Base-by-base conservation (phyloP, 2,888 invertebrate genomes). In the Platerodrilus igneus region DNA sequence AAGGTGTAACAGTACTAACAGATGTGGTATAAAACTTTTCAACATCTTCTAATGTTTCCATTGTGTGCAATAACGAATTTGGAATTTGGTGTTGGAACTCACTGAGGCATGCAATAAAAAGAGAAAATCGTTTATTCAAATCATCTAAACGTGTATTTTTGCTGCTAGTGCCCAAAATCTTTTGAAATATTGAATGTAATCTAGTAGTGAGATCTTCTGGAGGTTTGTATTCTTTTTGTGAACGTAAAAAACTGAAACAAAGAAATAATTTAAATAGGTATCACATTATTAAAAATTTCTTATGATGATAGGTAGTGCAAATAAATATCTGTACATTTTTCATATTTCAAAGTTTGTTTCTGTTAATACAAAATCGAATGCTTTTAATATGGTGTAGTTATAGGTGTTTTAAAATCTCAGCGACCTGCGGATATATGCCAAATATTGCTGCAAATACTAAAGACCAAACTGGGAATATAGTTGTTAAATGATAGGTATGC, bases 31-130 rank as follows among this genome's bases (percentile, higher is more conserved):
- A 93, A 65, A 86, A 92, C 2, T 74, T 58, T 35, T 72, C 69
- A 1, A 91, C 70, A 60, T 90, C 85, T 44, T 73, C 83, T 79
- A 91, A 73, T 31, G 79, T 83, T 54, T 77, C 75, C 43, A 95
- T 79, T 29, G 76, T 74, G 57, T 82, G 78, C n/a, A 95, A 67
- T 32, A 82, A 65, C 0, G 89, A 88, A 71, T 89, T 94, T 0
- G 93, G 90, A 7, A 95, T 77, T 45, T 75, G 64, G 63, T 93
- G 83, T 4, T 83, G 71, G 44, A 93, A 83, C 62, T 81, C 78
- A 26, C 78, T 69, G 47, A 72, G 79, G 57, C 88, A 87, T 4
- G 78, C 76, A 18, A 76, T 73, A 3, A 94, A 70, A 5, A 94
- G 68, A 18, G 75, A 68, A 62, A 79, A 90, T 64, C 87, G 85